phyloP scores from a whole-genome alignment of 2,888 invertebrate species.

The Augochlorella aurata region DNA sequence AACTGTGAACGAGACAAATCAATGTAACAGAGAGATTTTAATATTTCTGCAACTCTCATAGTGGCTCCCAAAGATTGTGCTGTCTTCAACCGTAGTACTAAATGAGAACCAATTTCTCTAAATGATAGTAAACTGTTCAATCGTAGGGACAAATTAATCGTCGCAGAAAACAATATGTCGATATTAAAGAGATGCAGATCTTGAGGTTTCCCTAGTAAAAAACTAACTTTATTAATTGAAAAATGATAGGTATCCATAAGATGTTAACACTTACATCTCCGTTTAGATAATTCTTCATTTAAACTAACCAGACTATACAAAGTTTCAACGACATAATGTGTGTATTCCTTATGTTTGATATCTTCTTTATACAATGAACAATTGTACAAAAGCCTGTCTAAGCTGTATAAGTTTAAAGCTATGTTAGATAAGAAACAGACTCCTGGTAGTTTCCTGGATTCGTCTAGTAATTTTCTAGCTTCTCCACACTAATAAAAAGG shows the following conservation, averaged over 20 bases:
- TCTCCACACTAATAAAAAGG: constrained; percentile 61
- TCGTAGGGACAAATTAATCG: constrained; percentile 64
- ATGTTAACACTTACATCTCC: constrained; percentile 55
- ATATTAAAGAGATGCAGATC: constrained; percentile 62
- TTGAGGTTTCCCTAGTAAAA: constrained; percentile 48
- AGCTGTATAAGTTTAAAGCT: constrained; percentile 65
- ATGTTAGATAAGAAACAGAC: constrained; percentile 63
- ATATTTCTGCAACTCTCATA: constrained; percentile 72
- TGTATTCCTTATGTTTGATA: constrained; percentile 69
- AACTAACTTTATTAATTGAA: background rate
- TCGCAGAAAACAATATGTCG: constrained; percentile 60
- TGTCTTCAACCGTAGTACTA: constrained; percentile 66
- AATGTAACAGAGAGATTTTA: constrained; percentile 75
- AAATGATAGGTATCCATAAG: background rate
- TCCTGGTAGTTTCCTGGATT: constrained; percentile 58
- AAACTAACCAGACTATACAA: constrained; percentile 72
- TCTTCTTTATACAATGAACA: constrained; percentile 63
- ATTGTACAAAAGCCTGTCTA: constrained; percentile 70
- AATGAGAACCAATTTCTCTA: constrained; percentile 73
- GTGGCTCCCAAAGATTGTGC: constrained; percentile 73
- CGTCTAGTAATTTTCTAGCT: constrained; percentile 69
- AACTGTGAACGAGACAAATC: constrained; percentile 73
- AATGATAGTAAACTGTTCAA: constrained; percentile 75
- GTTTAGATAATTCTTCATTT: constrained; percentile 52
- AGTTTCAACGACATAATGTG: constrained; percentile 68